Evolutionary conservation across 2,888 invertebrate species (phyloP).

Genomic region (Phortica magna): DNA sequence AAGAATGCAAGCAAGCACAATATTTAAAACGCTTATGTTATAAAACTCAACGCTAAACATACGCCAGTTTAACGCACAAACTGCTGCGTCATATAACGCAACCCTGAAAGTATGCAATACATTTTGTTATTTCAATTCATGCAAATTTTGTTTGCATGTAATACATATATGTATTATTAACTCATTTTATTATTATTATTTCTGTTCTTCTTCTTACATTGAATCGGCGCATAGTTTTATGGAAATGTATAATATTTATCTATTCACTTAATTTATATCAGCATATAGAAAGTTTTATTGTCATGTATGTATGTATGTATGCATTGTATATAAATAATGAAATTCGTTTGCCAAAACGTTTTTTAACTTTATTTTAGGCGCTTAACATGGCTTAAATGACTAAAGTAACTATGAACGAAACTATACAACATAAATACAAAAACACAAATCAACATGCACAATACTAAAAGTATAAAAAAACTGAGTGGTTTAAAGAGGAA

Average conservation of each 20-base stretch:
- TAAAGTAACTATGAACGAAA: slow-evolving; percentile 1
- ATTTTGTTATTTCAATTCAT: background rate
- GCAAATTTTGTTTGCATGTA: background rate
- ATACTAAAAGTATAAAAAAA: background rate
- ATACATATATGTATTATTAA: slow-evolving; percentile 8
- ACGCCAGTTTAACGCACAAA: too few species aligned
- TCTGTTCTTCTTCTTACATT: background rate
- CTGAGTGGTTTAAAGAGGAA: background rate
- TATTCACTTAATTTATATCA: slow-evolving; percentile 1
- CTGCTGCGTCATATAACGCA: too few species aligned
- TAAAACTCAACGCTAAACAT: too few species aligned
- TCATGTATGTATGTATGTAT: slow-evolving; percentile 16
- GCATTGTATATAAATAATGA: slow-evolving; percentile 9
- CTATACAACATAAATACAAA: slow-evolving; percentile 4
- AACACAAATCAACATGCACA: background rate
- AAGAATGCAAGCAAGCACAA: too few species aligned
- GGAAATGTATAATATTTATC: slow-evolving; percentile 30
- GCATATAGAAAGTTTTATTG: slow-evolving; percentile 24
- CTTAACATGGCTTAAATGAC: background rate
- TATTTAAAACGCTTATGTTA: too few species aligned
- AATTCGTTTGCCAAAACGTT: background rate
- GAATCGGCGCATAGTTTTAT: slow-evolving; percentile 13
- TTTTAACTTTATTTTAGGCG: background rate
- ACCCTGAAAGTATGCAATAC: too few species aligned
- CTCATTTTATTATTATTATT: background rate